These are phyloP conservation scores for Lagothrix lagotricha DNA, from an alignment of 2,797 vertebrate species.

Conservation along the genomic window DNA sequence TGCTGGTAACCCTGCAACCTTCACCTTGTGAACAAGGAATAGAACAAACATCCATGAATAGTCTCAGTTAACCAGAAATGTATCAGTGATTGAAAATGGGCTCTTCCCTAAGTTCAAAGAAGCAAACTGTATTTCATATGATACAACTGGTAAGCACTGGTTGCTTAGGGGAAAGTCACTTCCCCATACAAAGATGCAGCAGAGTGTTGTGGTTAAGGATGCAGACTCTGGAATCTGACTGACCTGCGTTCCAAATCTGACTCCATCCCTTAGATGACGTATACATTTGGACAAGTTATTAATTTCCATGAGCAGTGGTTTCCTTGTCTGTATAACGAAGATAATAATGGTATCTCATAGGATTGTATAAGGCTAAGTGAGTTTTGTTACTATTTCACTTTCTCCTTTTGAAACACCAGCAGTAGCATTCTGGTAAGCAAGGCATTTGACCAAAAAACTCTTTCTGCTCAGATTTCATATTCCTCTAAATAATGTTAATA, in stretches of 20 bases:
- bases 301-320: neutral
- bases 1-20: neutral
- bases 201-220: neutral
- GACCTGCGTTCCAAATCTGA: neutral
- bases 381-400: constrained; percentile 2
- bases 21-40: neutral
- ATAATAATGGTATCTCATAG: neutral
- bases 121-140: neutral
- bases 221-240: neutral
- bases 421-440: constrained; percentile 40
- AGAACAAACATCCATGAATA: constrained; percentile 7
- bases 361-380: neutral
- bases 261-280: neutral
- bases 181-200: neutral
- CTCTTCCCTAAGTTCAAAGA: neutral
- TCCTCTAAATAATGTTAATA: constrained; percentile 43
- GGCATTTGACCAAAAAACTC: neutral
- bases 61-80: constrained; percentile 32
- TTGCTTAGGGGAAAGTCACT: constrained; percentile 30
- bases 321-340: neutral
- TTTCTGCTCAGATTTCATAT: constrained; percentile 37
- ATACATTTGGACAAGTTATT: neutral
- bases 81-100: neutral
- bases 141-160: neutral
- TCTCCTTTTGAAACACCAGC: constrained; percentile 3